Percentiles rank a stretch among this genome's conserved stretches.
phyloP scores from a whole-genome alignment of 2,113 vertebrate species.

The Uria lomvia region DNA sequence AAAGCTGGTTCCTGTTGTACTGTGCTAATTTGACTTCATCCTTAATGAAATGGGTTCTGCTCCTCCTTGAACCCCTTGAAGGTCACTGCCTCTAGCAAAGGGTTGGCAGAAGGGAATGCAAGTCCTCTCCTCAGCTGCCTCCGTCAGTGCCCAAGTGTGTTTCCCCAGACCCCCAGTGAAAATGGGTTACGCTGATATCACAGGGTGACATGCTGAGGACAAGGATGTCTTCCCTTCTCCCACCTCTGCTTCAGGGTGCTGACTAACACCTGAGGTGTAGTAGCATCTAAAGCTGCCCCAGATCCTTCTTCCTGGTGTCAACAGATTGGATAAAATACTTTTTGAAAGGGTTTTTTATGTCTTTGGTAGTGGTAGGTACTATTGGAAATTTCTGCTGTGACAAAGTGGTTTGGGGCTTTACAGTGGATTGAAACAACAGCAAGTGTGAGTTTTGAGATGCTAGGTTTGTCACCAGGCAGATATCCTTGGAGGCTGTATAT shows the following conservation, averaged over 20 bases:
- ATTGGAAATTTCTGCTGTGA: background rate
- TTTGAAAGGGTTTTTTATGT: background rate
- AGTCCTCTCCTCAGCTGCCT: background rate
- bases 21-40: background rate
- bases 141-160: rapidly evolving
- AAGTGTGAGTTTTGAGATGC: background rate
- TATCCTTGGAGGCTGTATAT: background rate
- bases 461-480: background rate
- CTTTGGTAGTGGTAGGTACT: background rate
- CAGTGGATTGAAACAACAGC: background rate
- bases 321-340: background rate
- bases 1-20: background rate
- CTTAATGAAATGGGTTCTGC: background rate
- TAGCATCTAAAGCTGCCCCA: background rate
- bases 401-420: background rate
- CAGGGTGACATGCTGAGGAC: background rate
- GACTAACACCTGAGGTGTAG: background rate
- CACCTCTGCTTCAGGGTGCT: background rate
- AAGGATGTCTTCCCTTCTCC: background rate
- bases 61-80: background rate
- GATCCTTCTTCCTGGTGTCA: background rate
- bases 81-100: background rate
- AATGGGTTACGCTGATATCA: background rate
- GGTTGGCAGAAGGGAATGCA: background rate
- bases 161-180: background rate